Percentiles rank a stretch among this genome's conserved stretches.
Conservation (phyloP, 2,888 invertebrate species). For the Nomada fabriciana region DNA sequence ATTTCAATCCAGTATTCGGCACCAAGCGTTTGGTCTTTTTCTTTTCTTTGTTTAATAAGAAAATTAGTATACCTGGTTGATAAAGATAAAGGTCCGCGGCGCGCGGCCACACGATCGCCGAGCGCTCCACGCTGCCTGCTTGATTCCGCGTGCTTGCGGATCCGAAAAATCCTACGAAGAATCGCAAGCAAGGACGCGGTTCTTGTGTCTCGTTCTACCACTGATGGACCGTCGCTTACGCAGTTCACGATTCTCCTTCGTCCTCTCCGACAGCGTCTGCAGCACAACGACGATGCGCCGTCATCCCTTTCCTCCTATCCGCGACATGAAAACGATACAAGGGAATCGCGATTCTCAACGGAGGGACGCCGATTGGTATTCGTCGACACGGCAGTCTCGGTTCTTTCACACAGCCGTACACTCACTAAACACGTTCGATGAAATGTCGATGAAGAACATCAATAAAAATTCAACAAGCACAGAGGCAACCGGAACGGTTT, state of each 20-base stretch:
- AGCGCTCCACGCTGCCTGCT: conserved; percentile 83
- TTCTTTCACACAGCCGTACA: conserved; percentile 2
- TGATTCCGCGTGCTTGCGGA: conserved; percentile 82
- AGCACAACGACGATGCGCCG: conserved; percentile 61
- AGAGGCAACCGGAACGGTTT: background rate
- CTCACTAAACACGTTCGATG: conserved; percentile 28
- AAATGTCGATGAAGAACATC: conserved; percentile 19
- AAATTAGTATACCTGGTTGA: conserved; percentile 79
- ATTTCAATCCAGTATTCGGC: too few relatives aligned
- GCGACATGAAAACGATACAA: conserved; percentile 61
- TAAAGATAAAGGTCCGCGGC: conserved; percentile 82
- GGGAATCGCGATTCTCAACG: conserved; percentile 30
- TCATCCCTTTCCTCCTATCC: conserved; percentile 69
- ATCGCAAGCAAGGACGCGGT: conserved; percentile 60
- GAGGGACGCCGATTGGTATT: conserved; percentile 14
- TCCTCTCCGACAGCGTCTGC: conserved; percentile 56
- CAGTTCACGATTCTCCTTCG: conserved; percentile 59
- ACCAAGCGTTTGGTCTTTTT: background rate
- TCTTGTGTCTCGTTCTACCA: conserved; percentile 34
- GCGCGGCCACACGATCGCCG: conserved; percentile 83
- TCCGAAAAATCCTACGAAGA: conserved; percentile 74
- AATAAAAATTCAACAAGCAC: conserved; percentile 43
- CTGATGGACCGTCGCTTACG: conserved; percentile 27
- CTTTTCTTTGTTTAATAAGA: background rate
- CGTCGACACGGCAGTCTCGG: background rate